These are phyloP conservation scores for Chrysina gloriosa DNA, from an alignment of 2,888 invertebrate species.

Conservation along the genomic window DNA sequence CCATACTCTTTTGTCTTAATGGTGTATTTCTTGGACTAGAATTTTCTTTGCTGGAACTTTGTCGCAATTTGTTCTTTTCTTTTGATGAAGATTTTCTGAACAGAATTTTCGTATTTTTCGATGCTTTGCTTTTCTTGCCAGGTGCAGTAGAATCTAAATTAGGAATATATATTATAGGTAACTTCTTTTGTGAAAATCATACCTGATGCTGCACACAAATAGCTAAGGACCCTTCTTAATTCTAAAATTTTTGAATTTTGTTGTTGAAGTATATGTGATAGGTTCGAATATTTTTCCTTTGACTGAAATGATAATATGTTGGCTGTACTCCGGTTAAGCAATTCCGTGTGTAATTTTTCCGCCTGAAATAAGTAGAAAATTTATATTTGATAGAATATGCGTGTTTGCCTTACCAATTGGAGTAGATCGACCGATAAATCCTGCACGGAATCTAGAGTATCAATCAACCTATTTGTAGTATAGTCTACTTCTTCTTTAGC, in stretches of 20 bases:
- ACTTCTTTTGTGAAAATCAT: constrained; percentile 19
- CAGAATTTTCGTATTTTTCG: constrained; percentile 50
- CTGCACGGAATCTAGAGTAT: constrained; percentile 60
- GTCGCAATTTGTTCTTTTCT: constrained; percentile 47
- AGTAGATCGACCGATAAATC: constrained; percentile 62
- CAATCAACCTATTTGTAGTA: constrained; percentile 52
- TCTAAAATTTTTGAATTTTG: constrained; percentile 62
- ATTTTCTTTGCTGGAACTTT: constrained; percentile 31
- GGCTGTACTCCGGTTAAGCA: constrained; percentile 45
- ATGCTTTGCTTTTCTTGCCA: constrained; percentile 51
- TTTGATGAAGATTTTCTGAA: constrained; percentile 37
- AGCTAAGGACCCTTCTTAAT: constrained; percentile 62
- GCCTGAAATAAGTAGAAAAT: constrained; percentile 50
- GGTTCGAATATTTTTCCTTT: constrained; percentile 29
- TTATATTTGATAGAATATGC: constrained; percentile 4
- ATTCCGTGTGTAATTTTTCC: constrained; percentile 54
- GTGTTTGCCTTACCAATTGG: constrained; percentile 57
- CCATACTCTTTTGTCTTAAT: constrained; percentile 15
- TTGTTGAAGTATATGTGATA: constrained; percentile 23
- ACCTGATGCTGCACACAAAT: constrained; percentile 63
- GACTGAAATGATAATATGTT: constrained; percentile 12
- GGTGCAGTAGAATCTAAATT: constrained; percentile 57
- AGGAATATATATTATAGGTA: not conserved
- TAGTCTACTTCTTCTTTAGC: constrained; percentile 53
- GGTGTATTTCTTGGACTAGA: constrained; percentile 1